Percentiles rank a stretch among this genome's conserved stretches.
phyloP scores from a whole-genome alignment of 1,140 invertebrate genomes.

The Ylistrum balloti region DNA sequence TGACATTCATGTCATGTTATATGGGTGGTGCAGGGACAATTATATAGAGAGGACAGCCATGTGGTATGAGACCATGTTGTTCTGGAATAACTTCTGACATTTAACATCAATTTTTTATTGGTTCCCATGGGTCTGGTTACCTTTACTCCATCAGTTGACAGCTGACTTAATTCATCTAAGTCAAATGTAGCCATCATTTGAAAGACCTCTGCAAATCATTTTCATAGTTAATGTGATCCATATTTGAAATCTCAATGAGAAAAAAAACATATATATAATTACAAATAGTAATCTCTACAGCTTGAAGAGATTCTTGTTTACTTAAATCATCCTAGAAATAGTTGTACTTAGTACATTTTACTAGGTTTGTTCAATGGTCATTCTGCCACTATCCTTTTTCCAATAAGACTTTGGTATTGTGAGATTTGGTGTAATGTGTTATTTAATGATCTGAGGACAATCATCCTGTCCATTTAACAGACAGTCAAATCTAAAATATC shows the following conservation, averaged over 20 bases:
- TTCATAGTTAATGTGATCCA: too few relatives aligned
- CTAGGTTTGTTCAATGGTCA: background rate
- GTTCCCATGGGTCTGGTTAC: background rate
- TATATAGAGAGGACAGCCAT: too few relatives aligned
- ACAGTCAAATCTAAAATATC: conserved; percentile 19
- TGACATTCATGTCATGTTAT: too few relatives aligned
- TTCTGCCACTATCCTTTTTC: background rate
- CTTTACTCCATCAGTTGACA: background rate
- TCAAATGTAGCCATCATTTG: too few relatives aligned
- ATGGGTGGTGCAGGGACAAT: too few relatives aligned
- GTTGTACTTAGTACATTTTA: background rate
- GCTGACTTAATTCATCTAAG: too few relatives aligned
- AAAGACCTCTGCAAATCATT: too few relatives aligned
- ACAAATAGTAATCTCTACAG: too few relatives aligned
- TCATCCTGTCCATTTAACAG: conserved; percentile 7
- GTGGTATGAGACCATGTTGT: too few relatives aligned
- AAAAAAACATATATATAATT: too few relatives aligned
- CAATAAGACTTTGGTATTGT: background rate
- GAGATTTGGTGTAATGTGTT: background rate
- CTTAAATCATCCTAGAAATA: background rate
- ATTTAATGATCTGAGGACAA: background rate
- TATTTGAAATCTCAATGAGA: too few relatives aligned
- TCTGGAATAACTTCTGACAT: background rate
- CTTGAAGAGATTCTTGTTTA: too few relatives aligned
- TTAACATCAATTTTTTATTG: background rate